Evolutionary conservation across 53 echinoderm and acorn worm genomes (phyloP).

Genomic region (Hippasteria phrygiana): DNA sequence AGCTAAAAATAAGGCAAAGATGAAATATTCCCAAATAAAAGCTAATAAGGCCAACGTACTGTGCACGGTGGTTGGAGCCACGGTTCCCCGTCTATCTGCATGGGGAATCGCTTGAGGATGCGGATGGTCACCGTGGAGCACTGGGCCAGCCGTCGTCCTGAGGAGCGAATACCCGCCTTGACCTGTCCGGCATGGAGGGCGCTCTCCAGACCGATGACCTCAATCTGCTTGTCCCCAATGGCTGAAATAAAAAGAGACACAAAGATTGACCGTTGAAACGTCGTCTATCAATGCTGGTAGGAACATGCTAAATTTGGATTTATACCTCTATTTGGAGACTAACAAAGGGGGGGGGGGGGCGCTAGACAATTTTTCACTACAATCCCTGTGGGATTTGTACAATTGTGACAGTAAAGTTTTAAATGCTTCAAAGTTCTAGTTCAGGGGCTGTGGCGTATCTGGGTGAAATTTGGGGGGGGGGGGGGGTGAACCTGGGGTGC

Average conservation of each 20-base stretch:
- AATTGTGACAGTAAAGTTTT: too few species aligned
- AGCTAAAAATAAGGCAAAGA: neutral
- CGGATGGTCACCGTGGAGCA: conserved; percentile 96
- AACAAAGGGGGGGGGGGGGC: too few species aligned
- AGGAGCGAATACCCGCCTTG: conserved; percentile 96
- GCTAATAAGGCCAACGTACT: conserved; percentile 64
- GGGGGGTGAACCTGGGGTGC: too few species aligned
- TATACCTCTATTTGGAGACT: too few species aligned
- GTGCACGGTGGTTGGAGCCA: conserved; percentile 99
- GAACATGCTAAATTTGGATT: neutral
- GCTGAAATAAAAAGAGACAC: conserved; percentile 59
- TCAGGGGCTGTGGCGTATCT: too few species aligned
- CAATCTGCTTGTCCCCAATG: conserved; percentile 95
- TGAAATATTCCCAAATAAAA: neutral
- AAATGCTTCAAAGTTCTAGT: too few species aligned
- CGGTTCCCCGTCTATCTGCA: conserved; percentile 99
- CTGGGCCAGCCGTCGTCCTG: conserved; percentile 92
- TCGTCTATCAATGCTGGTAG: neutral
- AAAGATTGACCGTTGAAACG: neutral
- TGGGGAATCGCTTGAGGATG: conserved; percentile 93
- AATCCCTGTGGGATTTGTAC: too few species aligned
- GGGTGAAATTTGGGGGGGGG: too few species aligned
- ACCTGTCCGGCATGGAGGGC: conserved; percentile 97
- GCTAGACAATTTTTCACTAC: too few species aligned
- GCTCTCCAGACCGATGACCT: conserved; percentile 95